Evolutionary conservation across 2,888 invertebrate genomes (phyloP), one percentile per base, ranked within the genome.

Genomic region (Standfussiana lucernea): DNA sequence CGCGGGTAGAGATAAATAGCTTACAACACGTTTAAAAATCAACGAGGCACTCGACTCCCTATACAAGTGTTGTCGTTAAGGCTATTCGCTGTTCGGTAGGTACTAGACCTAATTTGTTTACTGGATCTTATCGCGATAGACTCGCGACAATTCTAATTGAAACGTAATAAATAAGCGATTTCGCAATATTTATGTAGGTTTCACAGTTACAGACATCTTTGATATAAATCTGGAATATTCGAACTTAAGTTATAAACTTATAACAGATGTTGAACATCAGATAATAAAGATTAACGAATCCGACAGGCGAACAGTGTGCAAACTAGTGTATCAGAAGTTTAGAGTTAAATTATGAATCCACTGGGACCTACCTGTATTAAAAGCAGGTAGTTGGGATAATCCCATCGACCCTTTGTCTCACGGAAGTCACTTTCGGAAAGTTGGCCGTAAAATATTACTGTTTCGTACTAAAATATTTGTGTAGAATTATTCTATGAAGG

Each of bases 301-400:
- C 64, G 79, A 88, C 86, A 86, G 83, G 80, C 76, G 65, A 86
- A 82, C 87, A 89, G 87, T 86, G 83, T 84, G 82, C 76, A 70
- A 88, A 88, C 82, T 88, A 89, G 86, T 87, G 83, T 88, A 90
- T 90, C 87, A 89, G 82, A 80, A 86, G 84, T 86, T 83, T 75
- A 78, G 89, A 91, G 88, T 91, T 91, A 91, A 92, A 93, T 92
- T 93, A 92, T 92, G 89, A 92, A 92, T 90, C 91, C 90, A 88
- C 84, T 80, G 90, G 90, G 91, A 91, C 79, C 84, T 84, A 86
- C 88, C 87, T 87, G 89, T 90, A 92, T 94, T 91, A 93, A 93
- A 91, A 77, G 37, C 91, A 92, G 92, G 92, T 92, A 92, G 90
- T 87, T 90, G 87, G 89, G 91, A 92, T 93, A 92, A 93, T 93